Evolutionary conservation across 2,113 vertebrate genomes (phyloP), one percentile per base, ranked within the genome.

Genomic region (Stictonetta naevosa): DNA sequence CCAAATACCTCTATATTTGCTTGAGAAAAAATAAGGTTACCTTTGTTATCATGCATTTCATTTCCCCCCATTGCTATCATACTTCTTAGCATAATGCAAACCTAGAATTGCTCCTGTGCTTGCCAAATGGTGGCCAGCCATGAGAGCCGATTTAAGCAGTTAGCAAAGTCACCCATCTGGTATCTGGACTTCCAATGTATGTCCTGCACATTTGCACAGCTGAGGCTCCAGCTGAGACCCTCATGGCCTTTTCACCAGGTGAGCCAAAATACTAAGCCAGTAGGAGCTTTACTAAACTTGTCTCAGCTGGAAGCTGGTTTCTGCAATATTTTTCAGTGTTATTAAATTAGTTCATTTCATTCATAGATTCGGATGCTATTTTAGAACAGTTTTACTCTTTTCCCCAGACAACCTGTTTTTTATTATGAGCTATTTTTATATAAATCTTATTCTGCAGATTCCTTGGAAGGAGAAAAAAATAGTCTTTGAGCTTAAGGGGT

Each of bases 111-210:
- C 9, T 90, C 40, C 33, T 67, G 19, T n/a, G 34, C 64, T 69
- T 96, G 96, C 95, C 96, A 96, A 66, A 18, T 88, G 84, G 67
- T 85, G 67, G 67, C 68, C 74, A 20, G 85, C 83, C 86, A 75
- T 26, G 46, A 88, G 48, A 75, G 56, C 9, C 2, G 0, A 79
- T 94, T 88, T 79, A 90, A 91, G 78, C 78, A 95, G 63, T 92
- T 92, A 94, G 77, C 69, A 94, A 95, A 96, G 83, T 93, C 88
- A 34, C 90, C 92, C 88, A 89, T 96, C 96, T 96, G 96, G 34
- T 90, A 44, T 92, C 66, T 91, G 88, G 80, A 85, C 92, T 95
- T 92, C 62, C 53, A 86, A 4, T 95, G 81, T 74, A 29, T 64
- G 83, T 82, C 90, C 79, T 92, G 59, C 71, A 52, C 76, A 79